Percentiles rank a stretch among this genome's conserved stretches.
Evolutionary conservation across 2,797 vertebrate species (phyloP).

Genomic region (Sebastes nivosus): DNA sequence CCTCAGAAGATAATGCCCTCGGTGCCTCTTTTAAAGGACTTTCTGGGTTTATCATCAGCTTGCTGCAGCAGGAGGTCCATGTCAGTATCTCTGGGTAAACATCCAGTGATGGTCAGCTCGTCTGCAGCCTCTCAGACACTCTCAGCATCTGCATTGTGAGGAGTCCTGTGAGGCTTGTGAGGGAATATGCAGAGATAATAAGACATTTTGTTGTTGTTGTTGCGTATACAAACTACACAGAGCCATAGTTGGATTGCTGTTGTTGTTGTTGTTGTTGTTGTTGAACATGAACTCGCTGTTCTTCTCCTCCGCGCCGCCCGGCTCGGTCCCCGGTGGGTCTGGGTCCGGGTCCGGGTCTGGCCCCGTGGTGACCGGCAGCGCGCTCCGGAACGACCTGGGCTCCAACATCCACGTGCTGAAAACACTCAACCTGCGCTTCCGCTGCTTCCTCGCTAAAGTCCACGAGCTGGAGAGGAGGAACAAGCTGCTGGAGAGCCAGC

Average conservation of each 20-base stretch:
- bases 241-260: constrained; percentile 31
- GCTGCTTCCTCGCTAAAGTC: constrained; percentile 96
- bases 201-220: constrained; percentile 14
- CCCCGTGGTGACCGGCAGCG: constrained; percentile 83
- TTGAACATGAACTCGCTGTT: constrained; percentile 85
- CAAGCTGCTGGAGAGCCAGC: constrained; percentile 92
- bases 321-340: constrained; percentile 40
- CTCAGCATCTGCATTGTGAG: constrained; percentile 63
- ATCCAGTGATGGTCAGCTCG: constrained; percentile 57
- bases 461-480: constrained; percentile 96
- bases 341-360: constrained; percentile 52
- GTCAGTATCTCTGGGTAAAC: constrained; percentile 38
- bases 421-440: constrained; percentile 95
- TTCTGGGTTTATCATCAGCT: constrained; percentile 20
- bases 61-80: constrained; percentile 33
- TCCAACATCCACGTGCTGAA: constrained; percentile 97
- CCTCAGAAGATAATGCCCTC: constrained; percentile 66
- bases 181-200: constrained; percentile 58
- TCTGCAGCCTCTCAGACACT: constrained; percentile 34
- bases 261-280: constrained; percentile 13
- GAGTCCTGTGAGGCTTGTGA: neutral
- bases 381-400: constrained; percentile 94
- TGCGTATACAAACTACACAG: constrained; percentile 20
- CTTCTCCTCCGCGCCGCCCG: constrained; percentile 83
- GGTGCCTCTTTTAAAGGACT: constrained; percentile 49